A percentile compares a stretch with the other conserved stretches of the same genome.
Evolutionary conservation across 1,140 invertebrate species (phyloP).

Genomic region (Trichonephila inaurata): DNA sequence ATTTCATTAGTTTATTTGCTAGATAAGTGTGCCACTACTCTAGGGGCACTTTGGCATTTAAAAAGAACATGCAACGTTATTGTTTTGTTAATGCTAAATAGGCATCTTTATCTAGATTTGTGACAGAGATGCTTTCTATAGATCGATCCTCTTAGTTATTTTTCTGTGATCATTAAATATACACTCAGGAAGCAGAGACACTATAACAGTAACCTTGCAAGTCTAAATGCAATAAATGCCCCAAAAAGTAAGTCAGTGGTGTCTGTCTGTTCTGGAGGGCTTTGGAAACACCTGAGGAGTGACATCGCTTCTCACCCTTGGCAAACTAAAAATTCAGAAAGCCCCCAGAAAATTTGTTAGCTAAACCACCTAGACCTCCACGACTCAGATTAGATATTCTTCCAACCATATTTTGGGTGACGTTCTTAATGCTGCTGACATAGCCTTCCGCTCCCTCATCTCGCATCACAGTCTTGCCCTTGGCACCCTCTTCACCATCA

Average conservation of each 20-base stretch:
- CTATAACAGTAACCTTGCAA: slow-evolving; percentile 74
- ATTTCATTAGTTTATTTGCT: slow-evolving; percentile 73
- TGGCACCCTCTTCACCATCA: slow-evolving; percentile 84
- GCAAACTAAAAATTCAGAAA: slow-evolving; percentile 77
- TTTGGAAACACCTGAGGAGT: slow-evolving; percentile 50
- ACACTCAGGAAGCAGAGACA: slow-evolving; percentile 67
- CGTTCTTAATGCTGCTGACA: slow-evolving; percentile 86
- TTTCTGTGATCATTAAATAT: slow-evolving; percentile 13
- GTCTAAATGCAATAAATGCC: slow-evolving; percentile 71
- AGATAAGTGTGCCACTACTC: slow-evolving; percentile 74
- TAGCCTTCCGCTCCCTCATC: slow-evolving; percentile 83
- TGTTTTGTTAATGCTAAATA: slow-evolving; percentile 75
- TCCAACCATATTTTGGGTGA: slow-evolving; percentile 88
- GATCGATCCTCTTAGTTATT: not conserved
- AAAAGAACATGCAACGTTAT: slow-evolving; percentile 70
- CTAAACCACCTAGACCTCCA: slow-evolving; percentile 90
- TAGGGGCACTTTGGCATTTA: slow-evolving; percentile 75
- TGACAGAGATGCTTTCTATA: not conserved
- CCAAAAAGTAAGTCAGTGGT: slow-evolving; percentile 11
- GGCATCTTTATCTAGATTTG: slow-evolving; percentile 36
- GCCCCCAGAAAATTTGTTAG: slow-evolving; percentile 84
- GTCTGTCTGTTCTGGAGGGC: slow-evolving; percentile 16
- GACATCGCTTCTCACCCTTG: slow-evolving; percentile 8
- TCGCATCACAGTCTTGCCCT: slow-evolving; percentile 85
- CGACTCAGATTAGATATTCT: slow-evolving; percentile 91